Base-by-base conservation (phyloP, 2,888 invertebrate species). In the Chrysomela aeneicollis region DNA sequence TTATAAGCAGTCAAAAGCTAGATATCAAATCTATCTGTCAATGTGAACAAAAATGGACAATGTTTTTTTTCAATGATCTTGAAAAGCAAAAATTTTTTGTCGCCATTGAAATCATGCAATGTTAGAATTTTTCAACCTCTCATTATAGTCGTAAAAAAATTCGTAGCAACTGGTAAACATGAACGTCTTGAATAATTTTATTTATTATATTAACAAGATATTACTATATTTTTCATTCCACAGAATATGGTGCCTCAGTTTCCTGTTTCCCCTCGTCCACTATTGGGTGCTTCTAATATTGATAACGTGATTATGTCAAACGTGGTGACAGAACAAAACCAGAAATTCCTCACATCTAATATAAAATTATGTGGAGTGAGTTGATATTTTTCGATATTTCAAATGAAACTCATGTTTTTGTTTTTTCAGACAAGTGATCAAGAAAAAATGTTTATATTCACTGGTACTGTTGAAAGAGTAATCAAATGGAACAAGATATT, bases 401-500 rank as follows among this genome's bases (percentile, higher is more conserved):
- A 6, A 26, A 26, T 26, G 26, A 26, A 26, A 26, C 26, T 26
- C 6, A 26, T 26, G 4, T 3, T 6, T 53, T 17, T 54, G n/a
- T 55, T 22, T 42, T 55, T 55, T 22, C 22, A 55, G 55, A 46
- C 46, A 10, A 46, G 46, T 57, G 57, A 46, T 0, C 9, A 30
- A 57, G 76, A 77, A 22, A 74, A 71, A 61, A 66, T 70, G 21
- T 73, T 71, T 19, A 69, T 74, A 64, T 74, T 74, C 30, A 76
- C 75, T 9, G 78, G 78, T 32, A 76, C 74, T 2, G 75, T 74
- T n/a, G 77, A 78, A 52, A 67, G 74, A 61, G 66, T 76, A 0
- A 73, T 79, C 47, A 74, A 74, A 50, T 79, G 78, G 77, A 70
- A 75, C 57, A 74, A 73, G 42, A 70, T 76, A 42, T 72, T 76